phyloP scores from a whole-genome alignment of 1,140 invertebrate genomes.

The Paracyclopina nana region DNA sequence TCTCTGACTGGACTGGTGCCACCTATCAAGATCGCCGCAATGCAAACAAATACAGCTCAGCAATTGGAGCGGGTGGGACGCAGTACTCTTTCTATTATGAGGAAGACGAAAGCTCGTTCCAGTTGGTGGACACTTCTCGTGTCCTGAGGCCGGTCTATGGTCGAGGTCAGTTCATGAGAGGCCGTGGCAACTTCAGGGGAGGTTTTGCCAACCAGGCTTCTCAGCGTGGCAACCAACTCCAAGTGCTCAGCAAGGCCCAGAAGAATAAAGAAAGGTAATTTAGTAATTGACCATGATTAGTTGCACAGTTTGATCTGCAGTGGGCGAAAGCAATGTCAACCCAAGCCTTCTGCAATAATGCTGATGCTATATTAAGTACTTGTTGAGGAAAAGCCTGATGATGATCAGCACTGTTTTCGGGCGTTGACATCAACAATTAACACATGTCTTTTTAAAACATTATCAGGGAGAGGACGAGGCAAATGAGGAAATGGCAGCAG shows the following conservation, averaged over 20 bases:
- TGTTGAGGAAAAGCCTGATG: too few species aligned
- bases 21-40: conserved; percentile 66
- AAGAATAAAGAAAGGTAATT: conserved; percentile 31
- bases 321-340: too few species aligned
- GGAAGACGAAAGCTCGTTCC: conserved; percentile 96
- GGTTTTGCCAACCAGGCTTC: conserved; percentile 26
- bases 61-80: conserved; percentile 68
- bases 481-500: conserved; percentile 57
- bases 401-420: too few species aligned
- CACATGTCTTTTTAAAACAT: too few species aligned
- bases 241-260: conserved; percentile 31
- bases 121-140: conserved; percentile 80
- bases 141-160: conserved; percentile 77
- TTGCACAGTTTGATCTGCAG: too few species aligned
- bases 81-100: conserved; percentile 96
- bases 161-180: conserved; percentile 58
- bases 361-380: too few species aligned
- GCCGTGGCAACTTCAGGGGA: conserved; percentile 50
- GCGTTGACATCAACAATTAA: too few species aligned
- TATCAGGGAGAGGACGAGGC: conserved; percentile 28
- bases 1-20: conserved; percentile 92
- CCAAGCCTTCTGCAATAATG: too few species aligned
- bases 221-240: conserved; percentile 36
- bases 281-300: too few species aligned
- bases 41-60: conserved; percentile 71